Base-by-base conservation (phyloP, 2,888 invertebrate species). In the Oscheius sp. region DNA sequence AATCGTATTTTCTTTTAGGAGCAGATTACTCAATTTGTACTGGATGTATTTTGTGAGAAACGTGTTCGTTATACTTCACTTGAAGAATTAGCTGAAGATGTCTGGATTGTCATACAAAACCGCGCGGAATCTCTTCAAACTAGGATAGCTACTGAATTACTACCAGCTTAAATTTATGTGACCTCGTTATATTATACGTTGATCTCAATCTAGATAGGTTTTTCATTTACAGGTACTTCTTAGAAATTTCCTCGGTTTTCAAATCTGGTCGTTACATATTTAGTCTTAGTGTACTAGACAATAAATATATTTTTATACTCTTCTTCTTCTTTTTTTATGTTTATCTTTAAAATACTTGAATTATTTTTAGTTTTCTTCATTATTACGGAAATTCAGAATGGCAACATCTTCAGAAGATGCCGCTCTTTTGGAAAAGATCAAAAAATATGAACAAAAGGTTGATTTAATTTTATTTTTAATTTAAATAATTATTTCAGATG, bases 31-130 rank as follows among this genome's bases (percentile, higher is more conserved):
- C 93, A 93, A 21, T 95, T 96, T 88, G 92, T 98, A 75, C 90
- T 92, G 63, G 96, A 97, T 89, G 92, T 96, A 85, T 99, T 97
- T 90, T 95, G 93, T 90, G 95, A 96, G 89, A 93, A 94, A 83
- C 93, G 93, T 89, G 94, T 94, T 81, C 92, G 93, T 49, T 99
- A 94, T 89, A 94, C 95, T 0, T 93, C 91, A 6, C 92, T 95
- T 3, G 95, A 96, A 81, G 94, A 95, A 69, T 91, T 99, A 68
- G 92, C 95, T 0, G 92, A 92, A 58, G 98, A 99, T 89, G 93
- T 98, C 16, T 83, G 83, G 83, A 73, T 83, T 27, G 79, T 80
- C 55, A 73, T 83, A 68, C 75, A 81, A 25, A 84, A 73, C 16
- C 76, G 85, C 29, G 61, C 86, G 7, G 87, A 88, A 69, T 73